Base-by-base conservation (phyloP, 2,797 vertebrate genomes). In the Platalea minor region DNA sequence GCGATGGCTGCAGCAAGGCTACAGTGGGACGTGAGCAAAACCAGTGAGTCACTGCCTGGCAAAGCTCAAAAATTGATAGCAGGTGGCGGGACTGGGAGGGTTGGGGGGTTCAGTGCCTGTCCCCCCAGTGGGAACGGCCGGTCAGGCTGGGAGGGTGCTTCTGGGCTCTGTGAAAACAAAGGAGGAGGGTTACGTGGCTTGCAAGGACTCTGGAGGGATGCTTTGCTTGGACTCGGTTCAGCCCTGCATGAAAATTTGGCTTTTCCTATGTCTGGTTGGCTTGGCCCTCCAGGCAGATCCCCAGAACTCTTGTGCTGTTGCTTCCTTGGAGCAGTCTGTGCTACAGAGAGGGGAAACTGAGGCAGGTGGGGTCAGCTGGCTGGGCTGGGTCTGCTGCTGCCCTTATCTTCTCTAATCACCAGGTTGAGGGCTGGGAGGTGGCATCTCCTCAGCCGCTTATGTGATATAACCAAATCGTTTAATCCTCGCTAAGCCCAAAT, bases 401-500 rank as follows among this genome's bases (percentile, higher is more conserved):
- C 68, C 26, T 81, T 67, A 17, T 82, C 88, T 67, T 18, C 70
- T 33, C 33, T 87, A 31, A 78, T 68, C 39, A 0, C 68, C 29
- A 10, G 23, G 45, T 2, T n/a, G 77, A 87, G 84, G 35, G 78
- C 16, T 35, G 37, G 73, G 73, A 91, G 76, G 41, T 60, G 92
- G 54, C 33, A 3, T 88, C 75, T 72, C 73, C 68, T 91, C 61
- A 60, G 56, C 70, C 81, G 53, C 83, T 88, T 60, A 54, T 80
- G 90, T 2, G 51, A 73, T 45, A 37, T 11, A 91, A 77, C 54
- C 65, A 80, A 74, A 91, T 73, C 64, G 23, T 87, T 95, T 92
- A 91, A 95, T 95, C 93, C 92, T 91, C 28, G 57, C 81, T 94
- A 94, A 92, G 93, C 80, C 18, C 19, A 83, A 56, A 85, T 48